phyloP scores from a whole-genome alignment of 1,140 invertebrate genomes.

The Sycophaga agraensis region DNA sequence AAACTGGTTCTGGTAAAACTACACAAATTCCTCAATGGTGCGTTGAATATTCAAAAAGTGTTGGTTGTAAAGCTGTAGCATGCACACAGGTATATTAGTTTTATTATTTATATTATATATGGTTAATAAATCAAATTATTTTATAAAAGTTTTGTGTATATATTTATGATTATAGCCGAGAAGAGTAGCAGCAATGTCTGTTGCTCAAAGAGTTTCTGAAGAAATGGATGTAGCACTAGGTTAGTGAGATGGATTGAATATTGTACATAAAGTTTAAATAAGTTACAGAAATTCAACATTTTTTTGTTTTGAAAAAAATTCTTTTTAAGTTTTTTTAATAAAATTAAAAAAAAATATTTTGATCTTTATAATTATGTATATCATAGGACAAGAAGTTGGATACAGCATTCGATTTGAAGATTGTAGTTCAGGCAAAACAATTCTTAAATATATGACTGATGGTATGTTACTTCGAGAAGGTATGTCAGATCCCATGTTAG shows the following conservation, averaged over 20 bases:
- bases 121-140: no score
- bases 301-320: no score
- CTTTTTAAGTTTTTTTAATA: no score
- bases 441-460: constrained; percentile 96
- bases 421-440: constrained; percentile 92
- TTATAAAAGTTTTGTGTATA: no score
- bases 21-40: constrained; percentile 95
- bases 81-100: no score
- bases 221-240: constrained; percentile 96
- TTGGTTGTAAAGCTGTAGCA: constrained; percentile 82
- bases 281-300: no score
- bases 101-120: not conserved
- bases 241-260: constrained; percentile 25
- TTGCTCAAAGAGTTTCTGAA: constrained; percentile 96
- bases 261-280: no score
- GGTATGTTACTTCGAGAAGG: constrained; percentile 99
- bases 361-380: no score
- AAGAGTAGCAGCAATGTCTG: constrained; percentile 98
- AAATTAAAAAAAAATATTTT: not conserved
- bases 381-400: constrained; percentile 87
- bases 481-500: constrained; percentile 98
- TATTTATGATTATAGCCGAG: constrained; percentile 57
- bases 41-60: constrained; percentile 80
- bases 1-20: constrained; percentile 97
- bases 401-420: constrained; percentile 99